A percentile compares a stretch with the other conserved stretches of the same genome.
phyloP scores from a whole-genome alignment of 2,113 vertebrate genomes.

The Tachysurus fulvidraco region DNA sequence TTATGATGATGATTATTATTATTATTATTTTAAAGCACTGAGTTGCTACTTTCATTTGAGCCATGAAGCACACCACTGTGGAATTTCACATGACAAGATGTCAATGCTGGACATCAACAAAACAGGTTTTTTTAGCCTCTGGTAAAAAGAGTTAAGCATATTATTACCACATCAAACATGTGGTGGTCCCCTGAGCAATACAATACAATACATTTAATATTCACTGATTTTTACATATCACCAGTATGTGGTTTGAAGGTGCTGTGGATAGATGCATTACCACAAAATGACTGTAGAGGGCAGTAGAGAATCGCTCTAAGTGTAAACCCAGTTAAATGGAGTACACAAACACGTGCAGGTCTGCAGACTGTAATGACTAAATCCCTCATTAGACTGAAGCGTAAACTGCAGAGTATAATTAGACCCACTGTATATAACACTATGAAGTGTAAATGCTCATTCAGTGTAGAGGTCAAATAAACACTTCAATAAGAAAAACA shows the following conservation, averaged over 20 bases:
- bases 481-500: background rate
- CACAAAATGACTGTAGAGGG: constrained; percentile 59
- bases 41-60: no score
- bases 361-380: constrained; percentile 36
- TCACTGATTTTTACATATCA: background rate
- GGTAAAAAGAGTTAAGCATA: no score
- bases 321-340: constrained; percentile 14
- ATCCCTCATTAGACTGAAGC: constrained; percentile 5
- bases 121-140: no score
- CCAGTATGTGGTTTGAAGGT: background rate
- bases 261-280: constrained; percentile 44
- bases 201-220: background rate
- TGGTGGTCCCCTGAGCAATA: background rate
- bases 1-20: no score
- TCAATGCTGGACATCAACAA: no score
- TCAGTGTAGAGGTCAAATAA: background rate
- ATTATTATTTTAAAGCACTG: no score
- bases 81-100: no score
- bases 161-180: background rate
- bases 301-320: constrained; percentile 61
- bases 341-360: constrained; percentile 16
- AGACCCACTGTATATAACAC: background rate
- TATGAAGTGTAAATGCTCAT: background rate
- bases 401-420: background rate
- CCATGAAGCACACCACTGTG: no score